These are phyloP conservation scores for Oryctes rhinoceros DNA, from an alignment of 1,140 invertebrate genomes.

Conservation along the genomic window DNA sequence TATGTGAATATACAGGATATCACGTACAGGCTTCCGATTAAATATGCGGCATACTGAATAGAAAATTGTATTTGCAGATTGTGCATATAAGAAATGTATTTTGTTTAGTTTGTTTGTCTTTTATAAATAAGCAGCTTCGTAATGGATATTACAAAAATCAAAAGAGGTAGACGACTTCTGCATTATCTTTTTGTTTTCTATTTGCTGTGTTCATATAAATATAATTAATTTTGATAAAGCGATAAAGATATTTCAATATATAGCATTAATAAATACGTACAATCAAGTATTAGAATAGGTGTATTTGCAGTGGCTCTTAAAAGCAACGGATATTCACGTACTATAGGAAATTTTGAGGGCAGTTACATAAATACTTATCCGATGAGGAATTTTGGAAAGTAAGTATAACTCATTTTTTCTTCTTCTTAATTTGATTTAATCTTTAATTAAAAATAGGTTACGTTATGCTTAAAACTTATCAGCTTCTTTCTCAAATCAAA, in stretches of 20 bases:
- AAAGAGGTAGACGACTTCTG: slow-evolving; percentile 15
- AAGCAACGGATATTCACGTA: slow-evolving; percentile 31
- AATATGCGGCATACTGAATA: background rate
- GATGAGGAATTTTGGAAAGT: slow-evolving; percentile 26
- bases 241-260: background rate
- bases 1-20: slow-evolving; percentile 36
- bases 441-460: background rate
- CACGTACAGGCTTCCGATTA: slow-evolving; percentile 37
- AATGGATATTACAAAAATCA: slow-evolving; percentile 29
- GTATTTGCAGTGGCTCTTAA: slow-evolving; percentile 23
- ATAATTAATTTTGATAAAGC: slow-evolving; percentile 39
- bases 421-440: background rate
- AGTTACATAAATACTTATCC: slow-evolving; percentile 24
- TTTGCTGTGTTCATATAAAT: background rate
- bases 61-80: background rate
- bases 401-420: background rate
- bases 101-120: background rate
- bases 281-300: background rate
- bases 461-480: no score
- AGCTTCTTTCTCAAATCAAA: no score
- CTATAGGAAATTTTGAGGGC: background rate
- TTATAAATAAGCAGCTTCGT: background rate
- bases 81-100: background rate
- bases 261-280: background rate
- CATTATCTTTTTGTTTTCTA: slow-evolving; percentile 25